A percentile compares a stretch with the other conserved stretches of the same genome.
phyloP scores from a whole-genome alignment of 1,140 invertebrate genomes.

The Eubasilissa regina region DNA sequence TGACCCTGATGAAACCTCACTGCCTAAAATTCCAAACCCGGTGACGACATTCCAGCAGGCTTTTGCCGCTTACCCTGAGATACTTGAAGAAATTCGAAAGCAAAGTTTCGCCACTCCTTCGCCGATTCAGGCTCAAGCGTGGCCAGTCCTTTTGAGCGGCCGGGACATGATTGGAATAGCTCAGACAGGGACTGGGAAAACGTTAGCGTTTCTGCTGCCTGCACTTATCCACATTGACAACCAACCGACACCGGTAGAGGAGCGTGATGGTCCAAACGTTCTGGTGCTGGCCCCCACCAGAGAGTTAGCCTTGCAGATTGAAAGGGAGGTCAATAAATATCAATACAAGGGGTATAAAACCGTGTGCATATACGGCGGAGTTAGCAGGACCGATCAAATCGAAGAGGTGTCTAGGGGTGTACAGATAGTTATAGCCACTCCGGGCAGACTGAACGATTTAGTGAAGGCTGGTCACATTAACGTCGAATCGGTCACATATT shows the following conservation, averaged over 20 bases:
- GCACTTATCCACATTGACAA: conserved; percentile 91
- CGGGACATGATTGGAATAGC: conserved; percentile 94
- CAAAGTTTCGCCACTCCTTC: conserved; percentile 88
- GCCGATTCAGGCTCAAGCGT: conserved; percentile 93
- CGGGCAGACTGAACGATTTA: conserved; percentile 90
- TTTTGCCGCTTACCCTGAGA: conserved; percentile 86
- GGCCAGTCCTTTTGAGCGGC: conserved; percentile 90
- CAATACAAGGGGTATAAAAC: conserved; percentile 87
- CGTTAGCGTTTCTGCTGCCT: conserved; percentile 91
- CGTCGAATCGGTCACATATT: conserved; percentile 84
- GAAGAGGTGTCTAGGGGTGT: conserved; percentile 80
- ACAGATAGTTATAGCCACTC: conserved; percentile 92
- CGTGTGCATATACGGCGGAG: conserved; percentile 92
- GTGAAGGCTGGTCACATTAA: conserved; percentile 77
- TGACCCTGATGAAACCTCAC: conserved; percentile 65
- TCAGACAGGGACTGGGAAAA: conserved; percentile 93
- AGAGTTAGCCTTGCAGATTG: conserved; percentile 93
- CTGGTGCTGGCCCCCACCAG: conserved; percentile 91
- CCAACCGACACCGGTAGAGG: conserved; percentile 78
- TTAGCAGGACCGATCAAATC: conserved; percentile 83
- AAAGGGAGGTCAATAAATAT: conserved; percentile 91
- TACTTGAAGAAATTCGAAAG: conserved; percentile 86
- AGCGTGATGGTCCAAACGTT: conserved; percentile 87
- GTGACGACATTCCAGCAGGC: conserved; percentile 88
- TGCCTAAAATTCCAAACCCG: conserved; percentile 84